Percentiles rank a stretch among this genome's conserved stretches.
Evolutionary conservation across 2,888 invertebrate genomes (phyloP).

Genomic region (Diogma glabrata): DNA sequence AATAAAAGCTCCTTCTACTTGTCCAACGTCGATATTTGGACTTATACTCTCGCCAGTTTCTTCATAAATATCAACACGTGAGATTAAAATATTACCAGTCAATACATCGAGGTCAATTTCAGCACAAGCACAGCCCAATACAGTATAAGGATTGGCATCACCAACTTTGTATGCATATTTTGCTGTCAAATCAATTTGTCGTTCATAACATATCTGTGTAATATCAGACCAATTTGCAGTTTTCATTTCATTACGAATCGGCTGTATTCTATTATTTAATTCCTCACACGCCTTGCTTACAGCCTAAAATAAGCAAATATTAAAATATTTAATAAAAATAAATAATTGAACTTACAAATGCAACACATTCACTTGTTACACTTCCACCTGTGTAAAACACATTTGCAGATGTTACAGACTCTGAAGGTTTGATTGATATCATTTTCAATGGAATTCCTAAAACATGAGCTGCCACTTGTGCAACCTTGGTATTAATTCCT

Average conservation of each 20-base stretch:
- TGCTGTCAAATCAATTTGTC: conserved; percentile 26
- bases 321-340: too few species aligned
- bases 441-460: conserved; percentile 52
- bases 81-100: conserved; percentile 50
- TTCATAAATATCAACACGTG: conserved; percentile 50
- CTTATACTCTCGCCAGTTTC: conserved; percentile 56
- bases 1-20: conserved; percentile 61
- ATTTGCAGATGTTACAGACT: conserved; percentile 49
- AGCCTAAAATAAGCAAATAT: too few species aligned
- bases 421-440: conserved; percentile 48
- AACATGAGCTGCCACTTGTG: conserved; percentile 56
- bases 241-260: conserved; percentile 27
- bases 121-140: conserved; percentile 47
- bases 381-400: conserved; percentile 50
- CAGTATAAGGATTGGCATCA: conserved; percentile 40
- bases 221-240: conserved; percentile 31
- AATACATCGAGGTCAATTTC: conserved; percentile 62
- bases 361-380: conserved; percentile 50
- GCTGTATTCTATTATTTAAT: conserved; percentile 31
- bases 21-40: conserved; percentile 57
- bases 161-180: conserved; percentile 23
- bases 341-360: too few species aligned
- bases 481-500: conserved; percentile 57
- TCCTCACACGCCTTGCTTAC: conserved; percentile 36
- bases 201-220: conserved; percentile 21